These are phyloP conservation scores for Thamnophis elegans DNA, from an alignment of 2,797 vertebrate species.

Conservation along the genomic window DNA sequence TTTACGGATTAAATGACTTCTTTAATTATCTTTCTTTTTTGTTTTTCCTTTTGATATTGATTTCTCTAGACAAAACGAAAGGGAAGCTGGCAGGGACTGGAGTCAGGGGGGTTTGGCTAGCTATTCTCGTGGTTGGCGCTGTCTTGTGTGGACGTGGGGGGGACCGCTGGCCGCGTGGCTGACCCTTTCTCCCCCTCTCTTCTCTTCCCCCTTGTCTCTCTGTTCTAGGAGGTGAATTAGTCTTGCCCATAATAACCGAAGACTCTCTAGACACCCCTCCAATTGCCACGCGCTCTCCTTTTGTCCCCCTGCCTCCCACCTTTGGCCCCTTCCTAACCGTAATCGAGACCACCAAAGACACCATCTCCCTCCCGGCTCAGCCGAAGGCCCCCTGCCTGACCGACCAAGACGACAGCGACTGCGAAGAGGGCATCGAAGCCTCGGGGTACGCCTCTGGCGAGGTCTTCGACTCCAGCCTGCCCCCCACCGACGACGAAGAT, in stretches of 20 bases:
- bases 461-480: conserved; percentile 79
- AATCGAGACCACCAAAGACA: conserved; percentile 91
- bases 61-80: conserved; percentile 32
- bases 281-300: conserved; percentile 89
- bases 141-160: not conserved
- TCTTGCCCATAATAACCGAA: conserved; percentile 96
- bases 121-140: conserved; percentile 20
- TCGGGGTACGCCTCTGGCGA: conserved; percentile 94
- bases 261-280: conserved; percentile 93
- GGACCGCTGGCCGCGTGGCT: not conserved
- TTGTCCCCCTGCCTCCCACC: conserved; percentile 89
- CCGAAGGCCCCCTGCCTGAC: conserved; percentile 81
- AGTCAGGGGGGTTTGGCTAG: conserved; percentile 21
- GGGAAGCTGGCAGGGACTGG: conserved; percentile 13
- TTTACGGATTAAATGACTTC: conserved; percentile 40
- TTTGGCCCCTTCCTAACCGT: conserved; percentile 87
- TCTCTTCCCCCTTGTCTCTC: conserved; percentile 75
- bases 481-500: conserved; percentile 94
- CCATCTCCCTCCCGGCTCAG: conserved; percentile 80
- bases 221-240: conserved; percentile 95
- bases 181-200: conserved; percentile 43
- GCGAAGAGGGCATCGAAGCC: conserved; percentile 89
- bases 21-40: conserved; percentile 22
- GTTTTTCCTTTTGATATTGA: conserved; percentile 23
- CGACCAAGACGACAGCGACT: conserved; percentile 90